phyloP scores from a whole-genome alignment of 2,888 invertebrate genomes.

The Plagiodera versicolora region DNA sequence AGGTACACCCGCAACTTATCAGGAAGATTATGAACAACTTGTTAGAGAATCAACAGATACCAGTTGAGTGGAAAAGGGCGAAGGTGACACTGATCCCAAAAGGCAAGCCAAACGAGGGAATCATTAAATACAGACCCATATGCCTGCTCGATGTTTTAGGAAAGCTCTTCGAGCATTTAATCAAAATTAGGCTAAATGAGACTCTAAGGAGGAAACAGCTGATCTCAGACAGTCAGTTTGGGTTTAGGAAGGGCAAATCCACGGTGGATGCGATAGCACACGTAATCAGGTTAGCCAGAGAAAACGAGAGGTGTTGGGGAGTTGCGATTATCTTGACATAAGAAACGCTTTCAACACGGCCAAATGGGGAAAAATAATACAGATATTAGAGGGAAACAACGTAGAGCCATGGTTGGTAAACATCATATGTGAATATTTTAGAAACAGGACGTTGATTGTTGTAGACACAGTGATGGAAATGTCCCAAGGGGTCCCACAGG shows the following conservation, averaged over 20 bases:
- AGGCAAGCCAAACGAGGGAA: neutral
- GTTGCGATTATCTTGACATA: constrained; percentile 12
- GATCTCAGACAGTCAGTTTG: constrained; percentile 12
- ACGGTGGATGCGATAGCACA: constrained; percentile 13
- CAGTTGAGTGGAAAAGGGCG: constrained; percentile 1
- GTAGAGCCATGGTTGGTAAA: neutral
- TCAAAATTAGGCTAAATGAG: constrained; percentile 10
- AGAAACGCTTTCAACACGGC: constrained; percentile 21
- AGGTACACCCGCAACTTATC: neutral
- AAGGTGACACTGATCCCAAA: constrained; percentile 11
- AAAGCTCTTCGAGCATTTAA: constrained; percentile 8
- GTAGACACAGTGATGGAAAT: neutral
- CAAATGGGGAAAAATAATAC: neutral
- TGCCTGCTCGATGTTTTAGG: constrained; percentile 11
- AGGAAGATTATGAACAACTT: neutral
- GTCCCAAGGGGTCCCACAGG: neutral
- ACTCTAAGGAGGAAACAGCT: constrained; percentile 8
- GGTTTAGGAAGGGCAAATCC: constrained; percentile 14
- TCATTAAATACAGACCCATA: constrained; percentile 9
- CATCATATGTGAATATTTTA: neutral
- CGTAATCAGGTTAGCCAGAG: neutral
- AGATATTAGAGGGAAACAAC: neutral
- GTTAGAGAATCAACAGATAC: neutral
- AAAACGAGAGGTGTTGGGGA: constrained; percentile 5
- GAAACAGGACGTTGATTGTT: neutral